Evolutionary conservation across 2,888 invertebrate species (phyloP).

Genomic region (Trichopoda pennipes): DNA sequence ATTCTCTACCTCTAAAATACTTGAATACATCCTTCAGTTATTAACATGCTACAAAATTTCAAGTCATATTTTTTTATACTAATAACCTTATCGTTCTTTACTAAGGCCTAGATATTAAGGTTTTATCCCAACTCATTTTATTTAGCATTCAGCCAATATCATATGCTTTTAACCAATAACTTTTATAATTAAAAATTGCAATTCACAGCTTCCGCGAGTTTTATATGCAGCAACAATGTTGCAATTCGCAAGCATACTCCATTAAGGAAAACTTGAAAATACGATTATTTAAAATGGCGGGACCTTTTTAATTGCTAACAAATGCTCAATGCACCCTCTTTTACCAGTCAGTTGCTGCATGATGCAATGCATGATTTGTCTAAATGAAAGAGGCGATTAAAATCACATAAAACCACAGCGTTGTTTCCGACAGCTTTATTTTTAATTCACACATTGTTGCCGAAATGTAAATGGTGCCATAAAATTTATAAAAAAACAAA

Average conservation of each 20-base stretch:
- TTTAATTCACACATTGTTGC: conserved; percentile 59
- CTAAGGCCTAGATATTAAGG: no score
- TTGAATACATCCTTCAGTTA: no score
- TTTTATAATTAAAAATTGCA: conserved; percentile 8
- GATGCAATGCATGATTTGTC: conserved; percentile 12
- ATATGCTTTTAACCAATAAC: no score
- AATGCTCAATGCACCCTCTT: conserved; percentile 69
- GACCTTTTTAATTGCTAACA: conserved; percentile 70
- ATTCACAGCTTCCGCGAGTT: conserved; percentile 48
- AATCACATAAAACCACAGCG: conserved; percentile 62
- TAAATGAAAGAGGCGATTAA: conserved; percentile 59
- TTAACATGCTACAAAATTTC: no score
- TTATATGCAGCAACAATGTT: conserved; percentile 59
- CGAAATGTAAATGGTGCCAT: conserved; percentile 61
- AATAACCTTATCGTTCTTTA: no score
- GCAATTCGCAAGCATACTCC: conserved; percentile 39
- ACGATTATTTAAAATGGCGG: conserved; percentile 53
- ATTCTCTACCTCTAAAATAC: no score
- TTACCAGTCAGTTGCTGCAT: not conserved
- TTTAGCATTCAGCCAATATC: not conserved
- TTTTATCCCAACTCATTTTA: not conserved
- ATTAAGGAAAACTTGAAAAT: conserved; percentile 10
- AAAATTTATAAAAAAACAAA: conserved; percentile 43
- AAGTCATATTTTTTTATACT: no score
- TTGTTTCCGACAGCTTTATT: conserved; percentile 18